Evolutionary conservation across 2,113 vertebrate species (phyloP).

Genomic region (Aviceda subcristata): DNA sequence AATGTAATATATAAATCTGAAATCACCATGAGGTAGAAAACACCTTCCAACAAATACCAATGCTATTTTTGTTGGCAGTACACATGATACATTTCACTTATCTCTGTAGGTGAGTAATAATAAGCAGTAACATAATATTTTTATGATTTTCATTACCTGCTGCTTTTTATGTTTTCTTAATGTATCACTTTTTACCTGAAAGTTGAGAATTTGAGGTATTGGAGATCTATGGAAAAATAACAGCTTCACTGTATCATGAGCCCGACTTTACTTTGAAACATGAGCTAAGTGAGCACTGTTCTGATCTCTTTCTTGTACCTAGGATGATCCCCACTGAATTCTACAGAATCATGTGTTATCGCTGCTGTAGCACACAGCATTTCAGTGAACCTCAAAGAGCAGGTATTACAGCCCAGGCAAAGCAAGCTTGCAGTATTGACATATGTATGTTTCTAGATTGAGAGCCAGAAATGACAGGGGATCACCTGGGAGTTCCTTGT

Average conservation of each 20-base stretch:
- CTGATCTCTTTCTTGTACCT: neutral
- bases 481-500: neutral
- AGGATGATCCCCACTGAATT: neutral
- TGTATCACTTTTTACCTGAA: neutral
- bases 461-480: neutral
- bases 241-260: neutral
- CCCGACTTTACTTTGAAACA: neutral
- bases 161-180: neutral
- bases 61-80: neutral
- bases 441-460: fast-evolving
- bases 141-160: neutral
- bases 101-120: neutral
- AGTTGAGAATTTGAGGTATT: neutral
- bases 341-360: neutral
- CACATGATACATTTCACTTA: neutral
- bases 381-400: neutral
- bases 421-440: neutral
- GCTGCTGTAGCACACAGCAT: neutral
- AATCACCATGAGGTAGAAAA: neutral
- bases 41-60: neutral
- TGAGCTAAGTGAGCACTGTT: neutral
- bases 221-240: neutral
- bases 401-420: neutral
- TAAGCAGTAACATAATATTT: neutral
- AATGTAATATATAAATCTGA: neutral